Base-by-base conservation (phyloP, 2,888 invertebrate genomes). In the Coelinius sp. region DNA sequence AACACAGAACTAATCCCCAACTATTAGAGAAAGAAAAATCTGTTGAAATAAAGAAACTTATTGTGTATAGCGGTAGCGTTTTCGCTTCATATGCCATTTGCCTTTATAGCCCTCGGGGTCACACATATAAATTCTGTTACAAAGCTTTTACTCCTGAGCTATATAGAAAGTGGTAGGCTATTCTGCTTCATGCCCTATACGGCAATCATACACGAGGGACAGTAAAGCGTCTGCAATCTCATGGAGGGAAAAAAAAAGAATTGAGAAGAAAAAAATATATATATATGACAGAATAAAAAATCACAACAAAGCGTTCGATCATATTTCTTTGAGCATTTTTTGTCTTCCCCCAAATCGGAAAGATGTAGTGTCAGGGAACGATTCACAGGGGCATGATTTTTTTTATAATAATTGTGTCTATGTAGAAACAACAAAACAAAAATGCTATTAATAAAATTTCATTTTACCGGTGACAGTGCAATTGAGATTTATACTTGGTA, bases 401-500 rank as follows among this genome's bases (percentile, higher is more conserved):
- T 41, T 41, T 41, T 31, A 22, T 35, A 35, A 31, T 31, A 20
- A 59, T 59, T 31, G 8, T 27, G 7, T 56, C 6, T 52, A 56
- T 27, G 31, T 31, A 35, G 17, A 59, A 59, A 59, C n/a, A 17
- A 59, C 59, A 59, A 59, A 59, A 35, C 59, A 62, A 67, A 63
- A 49, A 24, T 41, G 63, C 70, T 71, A 71, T 71, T 71, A 71
- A 71, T 71, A 71, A 71, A 71, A 71, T 71, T 71, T 68, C 71
- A 71, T 71, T 71, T 52, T 68, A 56, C 67, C 44, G 38, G 41
- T 14, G 67, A 67, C 71, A 68, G 25, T 41, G 62, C 53, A 71
- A 71, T 68, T 71, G 71, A 71, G 67, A 71, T 71, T 68, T 71
- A 71, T 68, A 35, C 62, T 46, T n/a, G 35, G 59, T 59, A 27